phyloP scores from a whole-genome alignment of 1,140 invertebrate species.

The Meloidogyne floridensis region DNA sequence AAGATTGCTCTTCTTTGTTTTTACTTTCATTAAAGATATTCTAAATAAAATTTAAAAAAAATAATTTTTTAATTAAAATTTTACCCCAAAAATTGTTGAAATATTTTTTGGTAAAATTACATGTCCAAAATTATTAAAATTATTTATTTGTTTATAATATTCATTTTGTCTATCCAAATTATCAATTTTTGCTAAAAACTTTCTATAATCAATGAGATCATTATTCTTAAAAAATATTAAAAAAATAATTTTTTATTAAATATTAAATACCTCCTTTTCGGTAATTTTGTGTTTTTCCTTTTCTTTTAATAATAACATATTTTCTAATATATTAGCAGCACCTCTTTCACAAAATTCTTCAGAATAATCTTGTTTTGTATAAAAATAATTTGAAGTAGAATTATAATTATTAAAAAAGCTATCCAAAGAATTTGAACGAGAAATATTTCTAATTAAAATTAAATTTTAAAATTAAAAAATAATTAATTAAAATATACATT shows the following conservation, averaged over 20 bases:
- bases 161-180: background rate
- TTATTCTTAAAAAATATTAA: background rate
- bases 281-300: background rate
- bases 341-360: background rate
- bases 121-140: background rate
- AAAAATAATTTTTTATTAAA: background rate
- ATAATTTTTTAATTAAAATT: background rate
- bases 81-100: background rate
- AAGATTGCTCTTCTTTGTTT: background rate
- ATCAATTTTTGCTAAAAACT: background rate
- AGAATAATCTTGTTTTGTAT: background rate
- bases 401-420: background rate
- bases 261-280: background rate
- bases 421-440: background rate
- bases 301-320: background rate
- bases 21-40: background rate
- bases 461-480: no score
- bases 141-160: conserved; percentile 10
- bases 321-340: background rate
- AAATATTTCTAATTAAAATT: background rate
- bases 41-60: background rate
- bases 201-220: background rate
- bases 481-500: background rate
- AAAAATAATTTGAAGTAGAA: background rate
- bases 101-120: conserved; percentile 5